Evolutionary conservation across 1,140 invertebrate genomes (phyloP).

Genomic region (Potamilus streckersoni): DNA sequence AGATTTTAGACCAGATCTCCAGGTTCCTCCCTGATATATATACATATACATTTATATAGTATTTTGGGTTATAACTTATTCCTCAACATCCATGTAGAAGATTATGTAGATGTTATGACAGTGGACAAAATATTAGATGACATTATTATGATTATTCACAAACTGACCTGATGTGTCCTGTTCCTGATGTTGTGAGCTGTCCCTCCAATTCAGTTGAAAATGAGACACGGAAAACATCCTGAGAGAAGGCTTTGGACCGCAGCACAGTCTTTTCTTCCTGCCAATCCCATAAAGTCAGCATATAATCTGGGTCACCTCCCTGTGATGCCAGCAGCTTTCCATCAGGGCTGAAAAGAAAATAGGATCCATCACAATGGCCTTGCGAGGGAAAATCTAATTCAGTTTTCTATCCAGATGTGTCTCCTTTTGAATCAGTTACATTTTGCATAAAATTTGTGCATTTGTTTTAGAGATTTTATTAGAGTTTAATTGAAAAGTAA

Average conservation of each 20-base stretch:
- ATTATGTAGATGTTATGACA: too few species aligned
- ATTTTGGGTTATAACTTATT: too few species aligned
- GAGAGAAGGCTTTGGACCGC: conserved; percentile 82
- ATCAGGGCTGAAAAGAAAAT: conserved; percentile 74
- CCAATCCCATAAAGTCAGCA: conserved; percentile 91
- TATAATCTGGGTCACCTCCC: conserved; percentile 85
- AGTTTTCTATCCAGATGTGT: too few species aligned
- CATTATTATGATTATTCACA: background rate
- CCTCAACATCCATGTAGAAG: too few species aligned
- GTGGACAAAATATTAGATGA: too few species aligned
- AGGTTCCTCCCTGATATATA: too few species aligned
- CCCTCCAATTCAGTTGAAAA: conserved; percentile 84
- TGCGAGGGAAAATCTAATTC: background rate
- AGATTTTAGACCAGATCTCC: too few species aligned
- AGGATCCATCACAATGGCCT: background rate
- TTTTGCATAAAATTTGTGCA: too few species aligned
- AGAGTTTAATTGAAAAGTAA: too few species aligned
- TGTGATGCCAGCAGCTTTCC: conserved; percentile 85
- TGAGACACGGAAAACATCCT: conserved; percentile 79
- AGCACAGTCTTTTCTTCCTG: conserved; percentile 79
- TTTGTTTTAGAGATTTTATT: too few species aligned
- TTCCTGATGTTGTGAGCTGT: conserved; percentile 81
- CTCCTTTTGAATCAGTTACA: too few species aligned
- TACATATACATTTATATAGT: too few species aligned
- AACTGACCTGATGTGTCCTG: conserved; percentile 80